Percentiles rank a stretch among this genome's conserved stretches.
Evolutionary conservation across 1,140 invertebrate genomes (phyloP).

Genomic region (Anthonomus grandis): DNA sequence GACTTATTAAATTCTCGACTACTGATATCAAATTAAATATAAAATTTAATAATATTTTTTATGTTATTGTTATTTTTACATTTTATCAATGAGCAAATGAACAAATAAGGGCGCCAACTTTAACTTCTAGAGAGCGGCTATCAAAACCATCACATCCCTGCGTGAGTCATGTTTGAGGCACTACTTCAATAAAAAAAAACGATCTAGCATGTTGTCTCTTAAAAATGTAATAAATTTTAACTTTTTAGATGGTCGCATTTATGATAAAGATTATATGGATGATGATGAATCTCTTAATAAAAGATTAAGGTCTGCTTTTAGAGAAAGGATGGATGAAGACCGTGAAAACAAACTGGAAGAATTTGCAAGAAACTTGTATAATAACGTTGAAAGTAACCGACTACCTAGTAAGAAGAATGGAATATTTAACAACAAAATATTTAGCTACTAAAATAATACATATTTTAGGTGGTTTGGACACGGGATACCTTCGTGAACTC

Average conservation of each 20-base stretch:
- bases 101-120: no score
- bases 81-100: no score
- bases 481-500: conserved; percentile 46
- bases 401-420: conserved; percentile 9
- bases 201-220: background rate
- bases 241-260: conserved; percentile 4
- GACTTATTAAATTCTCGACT: no score
- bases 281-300: conserved; percentile 31
- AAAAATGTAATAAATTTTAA: background rate
- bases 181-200: no score
- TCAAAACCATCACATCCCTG: no score
- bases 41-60: no score
- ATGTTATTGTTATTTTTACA: no score
- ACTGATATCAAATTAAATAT: no score
- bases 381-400: conserved; percentile 51
- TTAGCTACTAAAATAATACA: conserved; percentile 1
- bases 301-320: conserved; percentile 51
- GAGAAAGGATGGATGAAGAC: conserved; percentile 48
- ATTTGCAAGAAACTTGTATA: conserved; percentile 56
- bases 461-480: conserved; percentile 11
- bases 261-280: conserved; percentile 31
- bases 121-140: no score
- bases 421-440: background rate
- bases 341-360: conserved; percentile 53
- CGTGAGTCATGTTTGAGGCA: no score